Evolutionary conservation across 2,888 invertebrate genomes (phyloP).

Genomic region (Meteorus colon): DNA sequence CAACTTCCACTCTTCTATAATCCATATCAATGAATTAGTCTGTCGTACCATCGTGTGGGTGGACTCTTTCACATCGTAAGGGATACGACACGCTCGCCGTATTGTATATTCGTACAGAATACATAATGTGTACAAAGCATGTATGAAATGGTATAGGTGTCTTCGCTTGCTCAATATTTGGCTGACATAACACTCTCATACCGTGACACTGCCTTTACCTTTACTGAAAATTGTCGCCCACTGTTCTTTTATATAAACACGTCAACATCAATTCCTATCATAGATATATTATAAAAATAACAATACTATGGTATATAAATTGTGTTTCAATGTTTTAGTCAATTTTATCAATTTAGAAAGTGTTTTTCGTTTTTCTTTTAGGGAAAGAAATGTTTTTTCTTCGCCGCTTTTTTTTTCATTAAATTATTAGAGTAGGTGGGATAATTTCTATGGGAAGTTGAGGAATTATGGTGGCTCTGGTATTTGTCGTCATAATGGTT

Average conservation of each 20-base stretch:
- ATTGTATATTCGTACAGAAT: background rate
- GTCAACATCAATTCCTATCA: constrained; percentile 5
- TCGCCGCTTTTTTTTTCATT: background rate
- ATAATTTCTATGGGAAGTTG: too few relatives aligned
- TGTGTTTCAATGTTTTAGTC: background rate
- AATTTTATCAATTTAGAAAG: background rate
- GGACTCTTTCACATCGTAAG: background rate
- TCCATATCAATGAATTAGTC: constrained; percentile 45
- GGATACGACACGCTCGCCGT: constrained; percentile 9
- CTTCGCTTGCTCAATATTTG: constrained; percentile 2
- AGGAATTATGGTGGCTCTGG: too few relatives aligned
- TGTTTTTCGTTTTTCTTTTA: background rate
- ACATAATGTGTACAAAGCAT: background rate
- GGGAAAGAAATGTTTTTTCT: background rate
- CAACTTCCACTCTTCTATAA: constrained; percentile 33
- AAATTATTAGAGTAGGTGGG: too few relatives aligned
- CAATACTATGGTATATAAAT: background rate
- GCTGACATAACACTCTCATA: background rate
- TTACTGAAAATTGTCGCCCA: constrained; percentile 2
- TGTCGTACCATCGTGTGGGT: constrained; percentile 27
- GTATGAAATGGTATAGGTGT: background rate
- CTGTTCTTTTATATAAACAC: constrained; percentile 4
- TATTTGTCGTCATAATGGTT: too few relatives aligned
- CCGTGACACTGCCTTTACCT: background rate
- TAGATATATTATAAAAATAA: background rate